Conservation (phyloP, 2,797 vertebrate species). For the Tachyglossus aculeatus region DNA sequence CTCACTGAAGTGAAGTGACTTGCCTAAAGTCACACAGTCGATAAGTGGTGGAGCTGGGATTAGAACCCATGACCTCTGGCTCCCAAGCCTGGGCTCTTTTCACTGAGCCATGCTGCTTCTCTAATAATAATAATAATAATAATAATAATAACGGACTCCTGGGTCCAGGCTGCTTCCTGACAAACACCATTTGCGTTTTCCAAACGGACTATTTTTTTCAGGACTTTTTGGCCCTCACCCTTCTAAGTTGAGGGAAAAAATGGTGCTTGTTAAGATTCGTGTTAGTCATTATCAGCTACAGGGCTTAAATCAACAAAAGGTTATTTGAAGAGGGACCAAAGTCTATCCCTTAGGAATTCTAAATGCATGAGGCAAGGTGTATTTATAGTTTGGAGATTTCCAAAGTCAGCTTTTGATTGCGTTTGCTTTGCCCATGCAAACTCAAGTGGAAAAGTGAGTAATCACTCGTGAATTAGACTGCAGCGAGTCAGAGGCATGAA, state of each 20-base stretch:
- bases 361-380: neutral
- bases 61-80: no score
- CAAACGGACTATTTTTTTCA: neutral
- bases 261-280: neutral
- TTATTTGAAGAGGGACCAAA: neutral
- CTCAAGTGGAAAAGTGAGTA: neutral
- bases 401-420: neutral
- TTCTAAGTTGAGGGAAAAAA: conserved; percentile 13
- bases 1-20: no score
- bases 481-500: no score
- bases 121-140: no score
- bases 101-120: no score
- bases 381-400: neutral
- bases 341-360: neutral
- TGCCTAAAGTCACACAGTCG: no score
- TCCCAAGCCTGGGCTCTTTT: no score
- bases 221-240: conserved; percentile 4
- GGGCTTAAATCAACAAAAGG: conserved; percentile 10
- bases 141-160: no score
- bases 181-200: neutral
- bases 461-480: no score
- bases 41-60: no score
- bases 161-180: no score
- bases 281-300: conserved; percentile 5
- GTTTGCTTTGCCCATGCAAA: conserved; percentile 2